Base-by-base conservation (phyloP, 2,113 vertebrate genomes). In the Neomonachus schauinslandi region DNA sequence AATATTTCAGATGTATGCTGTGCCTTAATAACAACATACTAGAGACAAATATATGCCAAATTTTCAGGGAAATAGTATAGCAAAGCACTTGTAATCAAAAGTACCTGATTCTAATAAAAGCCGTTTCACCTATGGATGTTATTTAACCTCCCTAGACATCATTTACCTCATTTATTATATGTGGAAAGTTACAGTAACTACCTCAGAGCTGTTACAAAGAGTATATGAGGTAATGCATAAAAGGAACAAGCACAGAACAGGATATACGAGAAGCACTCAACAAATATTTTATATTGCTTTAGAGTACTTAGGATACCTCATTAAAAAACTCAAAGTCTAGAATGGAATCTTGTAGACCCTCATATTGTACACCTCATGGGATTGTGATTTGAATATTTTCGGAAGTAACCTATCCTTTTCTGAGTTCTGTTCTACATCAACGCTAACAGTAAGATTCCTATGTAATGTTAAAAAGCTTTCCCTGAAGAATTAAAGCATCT, bases 381-480 rank as follows among this genome's bases (percentile, higher is more conserved):
- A 90, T 28, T 53, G 26, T 55, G 15, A 96, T 82, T 77, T 95
- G 80, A 97, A 91, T 89, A 79, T 87, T 94, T 95, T 95, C 1
- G 1, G 42, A 85, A 88, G 16, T 85, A 95, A 92, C 61, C 51
- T 96, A 90, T 71, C 67, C 87, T 95, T 59, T 87, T 92, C 16
- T 76, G 90, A 83, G 92, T 97, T 97, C 92, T 97, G 65, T 71
- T 97, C 89, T 93, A 53, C 39, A 95, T 97, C 96, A 97, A 87
- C 28, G 61, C 53, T 81, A 95, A 57, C 59, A 85, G 53, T 80
- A 76, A 72, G 92, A 82, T 84, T 97, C n/a, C 81, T 95, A 59
- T 2, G 24, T 88, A 94, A 96, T 81, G 80, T 80, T 92, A 88
- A 71, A 74, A 95, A 97, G 19, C 19, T 92, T 89, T 88, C 92